Evolutionary conservation across 2,888 invertebrate species (phyloP).

Genomic region (Tipula vernalis): DNA sequence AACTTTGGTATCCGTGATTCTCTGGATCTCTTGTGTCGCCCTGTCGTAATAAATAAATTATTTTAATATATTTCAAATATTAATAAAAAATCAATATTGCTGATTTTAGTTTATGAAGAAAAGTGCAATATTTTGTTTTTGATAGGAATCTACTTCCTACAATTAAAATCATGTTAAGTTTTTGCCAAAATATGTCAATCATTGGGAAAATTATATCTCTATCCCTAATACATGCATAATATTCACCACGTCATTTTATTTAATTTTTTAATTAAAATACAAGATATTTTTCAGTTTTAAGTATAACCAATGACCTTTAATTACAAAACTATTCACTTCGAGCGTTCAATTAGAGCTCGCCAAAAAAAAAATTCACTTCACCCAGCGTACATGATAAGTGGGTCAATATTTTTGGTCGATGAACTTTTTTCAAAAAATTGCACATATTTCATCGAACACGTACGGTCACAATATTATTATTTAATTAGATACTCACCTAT

Average conservation of each 20-base stretch:
- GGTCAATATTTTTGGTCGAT: too few relatives aligned
- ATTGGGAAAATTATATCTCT: not conserved
- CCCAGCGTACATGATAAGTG: too few relatives aligned
- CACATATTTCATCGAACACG: too few relatives aligned
- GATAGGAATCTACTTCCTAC: not conserved
- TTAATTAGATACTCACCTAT: too few relatives aligned
- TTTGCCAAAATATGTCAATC: not conserved
- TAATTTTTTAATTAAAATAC: not conserved
- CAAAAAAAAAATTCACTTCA: too few relatives aligned
- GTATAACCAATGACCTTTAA: not conserved
- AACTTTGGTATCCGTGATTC: slow-evolving; percentile 30
- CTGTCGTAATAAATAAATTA: slow-evolving; percentile 14
- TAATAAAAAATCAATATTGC: not conserved
- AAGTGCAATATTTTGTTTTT: not conserved
- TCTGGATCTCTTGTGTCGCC: slow-evolving; percentile 21
- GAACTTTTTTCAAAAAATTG: too few relatives aligned
- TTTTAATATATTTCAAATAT: not conserved
- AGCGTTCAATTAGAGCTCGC: too few relatives aligned
- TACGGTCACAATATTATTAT: too few relatives aligned
- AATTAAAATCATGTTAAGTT: not conserved
- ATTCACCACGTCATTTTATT: not conserved
- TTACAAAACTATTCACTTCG: not conserved
- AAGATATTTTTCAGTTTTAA: not conserved
- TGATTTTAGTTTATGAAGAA: not conserved
- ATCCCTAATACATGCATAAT: not conserved